Evolutionary conservation across 2,888 invertebrate species (phyloP).

Genomic region (Listrodromus nycthemerus): DNA sequence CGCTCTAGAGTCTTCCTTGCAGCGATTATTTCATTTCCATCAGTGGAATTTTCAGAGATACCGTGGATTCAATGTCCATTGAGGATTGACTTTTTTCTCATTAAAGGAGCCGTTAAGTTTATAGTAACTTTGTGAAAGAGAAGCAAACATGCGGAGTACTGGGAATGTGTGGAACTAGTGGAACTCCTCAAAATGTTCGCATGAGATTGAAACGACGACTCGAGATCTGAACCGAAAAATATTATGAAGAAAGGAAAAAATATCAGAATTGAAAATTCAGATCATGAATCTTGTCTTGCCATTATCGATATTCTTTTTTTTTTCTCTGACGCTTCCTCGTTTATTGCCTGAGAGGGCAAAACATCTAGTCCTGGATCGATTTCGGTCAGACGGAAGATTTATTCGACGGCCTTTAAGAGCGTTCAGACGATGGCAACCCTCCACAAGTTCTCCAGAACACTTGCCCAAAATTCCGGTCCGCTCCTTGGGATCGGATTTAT

Average conservation of each 20-base stretch:
- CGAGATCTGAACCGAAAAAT: not conserved
- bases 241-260: constrained; percentile 3
- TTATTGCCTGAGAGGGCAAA: constrained; percentile 64
- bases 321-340: constrained; percentile 47
- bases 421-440: constrained; percentile 22
- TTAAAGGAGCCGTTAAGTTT: not conserved
- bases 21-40: not conserved
- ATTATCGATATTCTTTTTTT: constrained; percentile 62
- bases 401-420: constrained; percentile 14
- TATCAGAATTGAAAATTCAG: constrained; percentile 38
- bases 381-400: constrained; percentile 68
- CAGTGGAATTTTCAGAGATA: not conserved
- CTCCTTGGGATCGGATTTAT: not conserved
- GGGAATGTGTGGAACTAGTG: not conserved
- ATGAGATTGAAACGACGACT: not conserved
- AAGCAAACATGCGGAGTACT: not conserved
- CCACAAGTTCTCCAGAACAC: constrained; percentile 23
- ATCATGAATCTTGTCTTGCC: constrained; percentile 71
- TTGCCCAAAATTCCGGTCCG: constrained; percentile 6
- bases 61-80: not conserved
- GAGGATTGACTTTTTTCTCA: not conserved
- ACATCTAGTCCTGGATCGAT: constrained; percentile 78
- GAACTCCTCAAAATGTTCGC: constrained; percentile 1
- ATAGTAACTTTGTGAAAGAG: not conserved
- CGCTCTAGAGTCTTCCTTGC: not conserved